These are phyloP conservation scores for Girardinichthys multiradiatus DNA, from an alignment of 2,113 vertebrate genomes.

Conservation along the genomic window DNA sequence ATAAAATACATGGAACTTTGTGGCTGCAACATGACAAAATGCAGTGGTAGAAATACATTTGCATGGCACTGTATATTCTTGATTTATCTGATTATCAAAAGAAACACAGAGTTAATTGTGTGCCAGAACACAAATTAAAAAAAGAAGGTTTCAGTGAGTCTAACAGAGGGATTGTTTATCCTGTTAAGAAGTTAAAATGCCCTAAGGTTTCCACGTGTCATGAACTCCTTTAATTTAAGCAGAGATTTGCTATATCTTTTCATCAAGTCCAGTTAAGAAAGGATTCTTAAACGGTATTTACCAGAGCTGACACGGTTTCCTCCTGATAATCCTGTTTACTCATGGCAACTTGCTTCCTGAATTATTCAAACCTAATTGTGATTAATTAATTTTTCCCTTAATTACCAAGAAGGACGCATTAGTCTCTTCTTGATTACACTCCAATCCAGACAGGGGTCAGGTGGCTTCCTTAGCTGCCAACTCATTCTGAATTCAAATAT, in stretches of 20 bases:
- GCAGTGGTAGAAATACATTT: too few relatives aligned
- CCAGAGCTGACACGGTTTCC: slow-evolving; percentile 29
- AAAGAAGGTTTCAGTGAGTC: neutral
- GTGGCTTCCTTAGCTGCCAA: slow-evolving; percentile 39
- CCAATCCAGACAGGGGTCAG: slow-evolving; percentile 39
- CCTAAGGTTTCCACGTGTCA: neutral
- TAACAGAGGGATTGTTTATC: neutral
- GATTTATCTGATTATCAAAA: neutral
- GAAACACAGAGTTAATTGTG: neutral
- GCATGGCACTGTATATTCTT: neutral
- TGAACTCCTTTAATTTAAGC: slow-evolving; percentile 17
- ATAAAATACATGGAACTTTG: neutral
- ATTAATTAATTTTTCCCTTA: slow-evolving; percentile 54
- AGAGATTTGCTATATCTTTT: neutral
- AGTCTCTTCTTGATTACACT: slow-evolving; percentile 57
- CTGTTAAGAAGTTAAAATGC: slow-evolving; percentile 1
- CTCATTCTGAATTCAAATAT: slow-evolving; percentile 43
- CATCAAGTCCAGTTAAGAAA: slow-evolving; percentile 7
- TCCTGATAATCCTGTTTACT: slow-evolving; percentile 30
- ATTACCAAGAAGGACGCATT: slow-evolving; percentile 55
- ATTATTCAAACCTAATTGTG: slow-evolving; percentile 42
- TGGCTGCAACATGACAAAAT: too few relatives aligned
- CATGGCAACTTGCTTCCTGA: slow-evolving; percentile 22
- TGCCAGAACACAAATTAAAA: neutral
- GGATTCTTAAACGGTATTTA: slow-evolving; percentile 16